A percentile compares a stretch with the other conserved stretches of the same genome.
phyloP scores from a whole-genome alignment of 1,140 invertebrate species.

The Pseudoatta argentina region DNA sequence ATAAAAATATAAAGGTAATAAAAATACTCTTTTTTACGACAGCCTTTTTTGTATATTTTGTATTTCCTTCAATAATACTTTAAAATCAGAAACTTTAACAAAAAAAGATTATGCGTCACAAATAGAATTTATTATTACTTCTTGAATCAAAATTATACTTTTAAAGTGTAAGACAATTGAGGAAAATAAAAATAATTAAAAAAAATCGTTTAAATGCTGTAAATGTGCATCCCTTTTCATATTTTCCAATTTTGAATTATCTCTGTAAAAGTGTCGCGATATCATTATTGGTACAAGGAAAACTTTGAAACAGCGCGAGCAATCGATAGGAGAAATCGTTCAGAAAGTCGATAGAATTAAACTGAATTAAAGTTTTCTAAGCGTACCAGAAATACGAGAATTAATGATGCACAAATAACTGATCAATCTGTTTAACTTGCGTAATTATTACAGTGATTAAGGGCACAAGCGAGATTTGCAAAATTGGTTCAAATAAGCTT shows the following conservation, averaged over 20 bases:
- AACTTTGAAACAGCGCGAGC: conserved; percentile 20
- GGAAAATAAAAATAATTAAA: neutral
- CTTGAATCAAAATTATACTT: neutral
- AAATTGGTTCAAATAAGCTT: neutral
- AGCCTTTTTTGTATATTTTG: neutral
- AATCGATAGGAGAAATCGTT: conserved; percentile 12
- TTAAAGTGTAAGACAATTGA: neutral
- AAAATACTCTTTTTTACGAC: neutral
- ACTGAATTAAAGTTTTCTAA: conserved; percentile 35
- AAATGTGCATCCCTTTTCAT: neutral
- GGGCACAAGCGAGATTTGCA: neutral
- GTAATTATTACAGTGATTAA: neutral
- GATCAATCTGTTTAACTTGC: conserved; percentile 20
- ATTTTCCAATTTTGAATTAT: neutral
- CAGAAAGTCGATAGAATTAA: conserved; percentile 43
- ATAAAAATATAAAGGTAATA: conserved; percentile 13
- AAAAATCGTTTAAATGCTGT: neutral
- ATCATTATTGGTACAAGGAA: neutral
- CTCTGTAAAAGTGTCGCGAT: neutral
- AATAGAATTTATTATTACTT: neutral
- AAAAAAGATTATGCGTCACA: neutral
- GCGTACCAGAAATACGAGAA: neutral
- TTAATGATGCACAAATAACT: conserved; percentile 19
- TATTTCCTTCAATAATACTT: neutral
- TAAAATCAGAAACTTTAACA: neutral